Evolutionary conservation across 2,113 vertebrate genomes (phyloP).

Genomic region (Myocastor coypus): DNA sequence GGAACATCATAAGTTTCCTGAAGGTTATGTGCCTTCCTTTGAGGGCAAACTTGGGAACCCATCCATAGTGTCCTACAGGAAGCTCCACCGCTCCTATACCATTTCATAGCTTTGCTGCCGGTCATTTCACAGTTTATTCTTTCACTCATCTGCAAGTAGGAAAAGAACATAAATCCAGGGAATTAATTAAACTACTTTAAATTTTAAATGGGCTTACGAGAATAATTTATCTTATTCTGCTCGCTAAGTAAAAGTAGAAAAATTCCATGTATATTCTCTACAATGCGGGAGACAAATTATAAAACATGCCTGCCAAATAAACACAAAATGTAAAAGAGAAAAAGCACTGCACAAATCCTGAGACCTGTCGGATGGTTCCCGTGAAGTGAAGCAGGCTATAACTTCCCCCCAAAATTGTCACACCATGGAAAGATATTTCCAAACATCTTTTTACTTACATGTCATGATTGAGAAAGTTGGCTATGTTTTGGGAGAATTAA

Average conservation of each 20-base stretch:
- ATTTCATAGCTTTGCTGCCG: background rate
- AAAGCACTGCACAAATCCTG: background rate
- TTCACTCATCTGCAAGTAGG: background rate
- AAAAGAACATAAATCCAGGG: background rate
- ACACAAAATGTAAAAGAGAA: background rate
- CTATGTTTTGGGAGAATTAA: background rate
- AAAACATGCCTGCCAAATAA: background rate
- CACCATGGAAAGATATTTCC: background rate
- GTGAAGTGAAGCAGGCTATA: background rate
- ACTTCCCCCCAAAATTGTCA: background rate
- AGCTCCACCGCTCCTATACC: rapidly evolving
- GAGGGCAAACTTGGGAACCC: background rate
- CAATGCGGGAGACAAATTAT: background rate
- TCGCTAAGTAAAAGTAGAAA: background rate
- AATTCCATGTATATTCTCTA: background rate
- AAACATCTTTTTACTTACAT: background rate
- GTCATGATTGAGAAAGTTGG: background rate
- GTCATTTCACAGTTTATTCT: background rate
- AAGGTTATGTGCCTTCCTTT: background rate
- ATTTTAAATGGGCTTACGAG: background rate
- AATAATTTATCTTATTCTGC: background rate
- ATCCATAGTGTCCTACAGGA: background rate
- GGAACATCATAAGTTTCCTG: background rate
- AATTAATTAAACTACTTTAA: background rate
- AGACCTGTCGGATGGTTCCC: background rate